A percentile compares a stretch with the other conserved stretches of the same genome.
phyloP scores from a whole-genome alignment of 2,797 vertebrate species.

The Sitta carolinensis region DNA sequence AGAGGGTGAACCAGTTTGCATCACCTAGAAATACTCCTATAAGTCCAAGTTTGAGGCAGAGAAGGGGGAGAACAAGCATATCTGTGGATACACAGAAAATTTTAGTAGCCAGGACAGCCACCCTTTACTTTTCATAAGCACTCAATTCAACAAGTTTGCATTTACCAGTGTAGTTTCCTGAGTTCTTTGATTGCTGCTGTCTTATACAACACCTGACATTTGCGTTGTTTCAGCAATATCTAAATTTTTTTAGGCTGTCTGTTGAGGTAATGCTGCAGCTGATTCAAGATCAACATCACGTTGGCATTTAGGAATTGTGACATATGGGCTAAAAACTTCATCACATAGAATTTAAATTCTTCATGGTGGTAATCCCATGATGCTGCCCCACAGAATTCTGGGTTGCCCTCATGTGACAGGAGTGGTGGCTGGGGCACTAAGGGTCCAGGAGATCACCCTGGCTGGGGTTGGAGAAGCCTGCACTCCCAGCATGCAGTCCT shows the following conservation, averaged over 20 bases:
- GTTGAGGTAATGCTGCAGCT: neutral
- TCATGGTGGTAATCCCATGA: neutral
- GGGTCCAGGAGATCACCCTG: accelerated
- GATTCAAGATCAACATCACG: neutral
- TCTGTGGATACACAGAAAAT: neutral
- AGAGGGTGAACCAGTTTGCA: neutral
- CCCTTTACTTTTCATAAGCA: neutral
- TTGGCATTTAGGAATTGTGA: neutral
- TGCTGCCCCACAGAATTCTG: neutral
- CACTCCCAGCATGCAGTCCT: neutral
- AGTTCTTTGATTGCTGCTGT: neutral
- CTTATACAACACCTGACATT: neutral
- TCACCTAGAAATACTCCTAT: neutral
- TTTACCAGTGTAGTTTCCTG: neutral
- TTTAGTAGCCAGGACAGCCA: neutral
- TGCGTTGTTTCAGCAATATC: neutral
- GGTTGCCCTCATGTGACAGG: neutral
- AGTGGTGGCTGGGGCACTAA: neutral
- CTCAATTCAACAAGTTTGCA: neutral
- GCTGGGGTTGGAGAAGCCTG: neutral
- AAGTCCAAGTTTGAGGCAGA: neutral
- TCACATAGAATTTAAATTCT: neutral
- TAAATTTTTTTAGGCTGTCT: neutral
- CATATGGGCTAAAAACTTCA: neutral
- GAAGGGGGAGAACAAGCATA: neutral